A percentile compares a stretch with the other conserved stretches of the same genome.
Evolutionary conservation across 2,888 invertebrate genomes (phyloP).

Genomic region (Catocala sponsa): DNA sequence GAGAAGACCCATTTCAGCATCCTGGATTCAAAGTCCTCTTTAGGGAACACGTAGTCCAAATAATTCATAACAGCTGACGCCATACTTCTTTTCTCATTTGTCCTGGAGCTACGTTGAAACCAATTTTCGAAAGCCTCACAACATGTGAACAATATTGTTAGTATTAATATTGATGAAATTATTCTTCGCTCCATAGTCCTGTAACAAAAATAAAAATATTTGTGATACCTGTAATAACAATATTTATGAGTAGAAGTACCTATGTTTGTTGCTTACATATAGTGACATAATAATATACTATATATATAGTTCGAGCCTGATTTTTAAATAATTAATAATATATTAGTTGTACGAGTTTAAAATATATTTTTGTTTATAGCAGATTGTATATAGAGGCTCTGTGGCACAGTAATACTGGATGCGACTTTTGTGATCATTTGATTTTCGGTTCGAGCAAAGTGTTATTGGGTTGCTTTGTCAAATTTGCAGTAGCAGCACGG

Average conservation of each 20-base stretch:
- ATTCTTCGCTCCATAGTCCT: constrained; percentile 35
- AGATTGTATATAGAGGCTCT: too few species aligned
- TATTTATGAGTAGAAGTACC: not conserved
- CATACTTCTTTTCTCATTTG: constrained; percentile 62
- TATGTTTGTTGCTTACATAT: too few species aligned
- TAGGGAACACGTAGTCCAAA: constrained; percentile 72
- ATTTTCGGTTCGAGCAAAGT: too few species aligned
- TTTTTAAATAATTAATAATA: too few species aligned
- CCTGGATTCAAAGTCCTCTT: constrained; percentile 73
- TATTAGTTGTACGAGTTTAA: too few species aligned
- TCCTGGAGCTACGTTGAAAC: constrained; percentile 43
- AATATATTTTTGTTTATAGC: too few species aligned
- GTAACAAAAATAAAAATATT: constrained; percentile 19
- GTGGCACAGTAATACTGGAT: too few species aligned
- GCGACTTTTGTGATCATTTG: too few species aligned
- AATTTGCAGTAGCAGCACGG: too few species aligned
- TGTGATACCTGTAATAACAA: not conserved
- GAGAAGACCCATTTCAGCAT: constrained; percentile 74
- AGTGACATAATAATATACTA: too few species aligned
- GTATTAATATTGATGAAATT: constrained; percentile 5
- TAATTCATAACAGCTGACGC: constrained; percentile 69
- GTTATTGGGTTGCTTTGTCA: too few species aligned
- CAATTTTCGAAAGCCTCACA: constrained; percentile 38
- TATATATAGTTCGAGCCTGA: too few species aligned
- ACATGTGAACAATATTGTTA: constrained; percentile 22